Conservation (phyloP, 2,797 vertebrate species). For the Apogon hyalosoma region DNA sequence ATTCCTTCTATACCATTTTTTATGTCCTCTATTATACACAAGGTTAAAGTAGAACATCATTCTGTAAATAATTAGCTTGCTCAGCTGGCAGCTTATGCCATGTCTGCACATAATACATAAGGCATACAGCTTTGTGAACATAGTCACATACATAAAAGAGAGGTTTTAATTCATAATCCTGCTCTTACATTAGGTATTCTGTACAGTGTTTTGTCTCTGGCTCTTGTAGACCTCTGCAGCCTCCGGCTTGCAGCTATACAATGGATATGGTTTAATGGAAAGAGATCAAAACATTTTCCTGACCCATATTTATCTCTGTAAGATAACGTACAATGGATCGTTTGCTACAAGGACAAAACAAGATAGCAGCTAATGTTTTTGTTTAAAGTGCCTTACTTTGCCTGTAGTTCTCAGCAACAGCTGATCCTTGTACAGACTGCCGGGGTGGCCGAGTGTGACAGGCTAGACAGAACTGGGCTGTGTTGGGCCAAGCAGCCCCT, state of each 20-base stretch:
- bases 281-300: slow-evolving; percentile 35
- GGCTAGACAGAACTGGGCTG: slow-evolving; percentile 57
- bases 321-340: slow-evolving; percentile 35
- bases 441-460: slow-evolving; percentile 11
- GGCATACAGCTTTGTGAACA: background rate
- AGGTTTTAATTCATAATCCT: slow-evolving; percentile 7
- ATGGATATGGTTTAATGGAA: slow-evolving; percentile 38
- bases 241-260: slow-evolving; percentile 25
- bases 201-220: slow-evolving; percentile 14
- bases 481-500: slow-evolving; percentile 23
- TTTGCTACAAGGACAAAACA: slow-evolving; percentile 44
- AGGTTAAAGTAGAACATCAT: background rate
- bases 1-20: too few relatives aligned
- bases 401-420: slow-evolving; percentile 15
- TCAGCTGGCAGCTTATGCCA: background rate
- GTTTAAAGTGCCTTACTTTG: slow-evolving; percentile 33
- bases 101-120: slow-evolving; percentile 1
- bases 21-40: background rate
- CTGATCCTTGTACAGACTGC: slow-evolving; percentile 23
- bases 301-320: slow-evolving; percentile 46
- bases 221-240: slow-evolving; percentile 6
- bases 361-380: slow-evolving; percentile 43
- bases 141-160: background rate
- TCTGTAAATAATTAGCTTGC: background rate
- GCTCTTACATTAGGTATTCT: slow-evolving; percentile 14